Evolutionary conservation across 2,113 vertebrate species (phyloP).

Genomic region (Microcebus ravelobensis): DNA sequence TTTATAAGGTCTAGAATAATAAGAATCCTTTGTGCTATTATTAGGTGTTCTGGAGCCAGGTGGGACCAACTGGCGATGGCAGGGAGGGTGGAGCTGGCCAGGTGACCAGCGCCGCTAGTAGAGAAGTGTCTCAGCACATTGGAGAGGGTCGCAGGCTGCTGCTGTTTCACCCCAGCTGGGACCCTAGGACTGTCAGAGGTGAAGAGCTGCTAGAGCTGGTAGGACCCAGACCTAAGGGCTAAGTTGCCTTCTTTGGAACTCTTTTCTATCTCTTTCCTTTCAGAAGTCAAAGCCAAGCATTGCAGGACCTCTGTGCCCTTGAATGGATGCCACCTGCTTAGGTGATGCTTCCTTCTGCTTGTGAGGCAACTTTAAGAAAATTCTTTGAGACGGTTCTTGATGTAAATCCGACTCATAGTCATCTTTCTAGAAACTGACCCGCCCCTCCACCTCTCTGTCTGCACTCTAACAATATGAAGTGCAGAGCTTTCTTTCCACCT

Average conservation of each 20-base stretch:
- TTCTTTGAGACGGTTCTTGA: neutral
- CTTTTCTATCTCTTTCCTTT: neutral
- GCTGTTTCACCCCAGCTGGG: neutral
- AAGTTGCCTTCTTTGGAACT: neutral
- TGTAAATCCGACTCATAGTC: constrained; percentile 35
- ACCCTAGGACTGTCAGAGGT: neutral
- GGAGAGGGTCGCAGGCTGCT: accelerated
- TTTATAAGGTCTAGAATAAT: neutral
- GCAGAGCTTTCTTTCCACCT: constrained; percentile 61
- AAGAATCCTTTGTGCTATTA: neutral
- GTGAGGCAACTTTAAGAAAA: neutral
- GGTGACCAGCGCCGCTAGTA: neutral
- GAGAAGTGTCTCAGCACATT: neutral
- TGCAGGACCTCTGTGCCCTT: neutral
- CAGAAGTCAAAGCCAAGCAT: neutral
- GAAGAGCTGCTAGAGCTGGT: neutral
- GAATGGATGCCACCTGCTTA: neutral
- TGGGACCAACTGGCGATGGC: neutral
- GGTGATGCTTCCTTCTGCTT: neutral
- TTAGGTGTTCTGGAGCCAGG: neutral
- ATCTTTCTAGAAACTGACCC: neutral
- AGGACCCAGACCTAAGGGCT: neutral
- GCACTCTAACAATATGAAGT: constrained; percentile 66
- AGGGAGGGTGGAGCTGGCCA: neutral
- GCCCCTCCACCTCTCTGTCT: neutral